A percentile compares a stretch with the other conserved stretches of the same genome.
phyloP scores from a whole-genome alignment of 2,113 vertebrate genomes.

The Centropus unirufus region DNA sequence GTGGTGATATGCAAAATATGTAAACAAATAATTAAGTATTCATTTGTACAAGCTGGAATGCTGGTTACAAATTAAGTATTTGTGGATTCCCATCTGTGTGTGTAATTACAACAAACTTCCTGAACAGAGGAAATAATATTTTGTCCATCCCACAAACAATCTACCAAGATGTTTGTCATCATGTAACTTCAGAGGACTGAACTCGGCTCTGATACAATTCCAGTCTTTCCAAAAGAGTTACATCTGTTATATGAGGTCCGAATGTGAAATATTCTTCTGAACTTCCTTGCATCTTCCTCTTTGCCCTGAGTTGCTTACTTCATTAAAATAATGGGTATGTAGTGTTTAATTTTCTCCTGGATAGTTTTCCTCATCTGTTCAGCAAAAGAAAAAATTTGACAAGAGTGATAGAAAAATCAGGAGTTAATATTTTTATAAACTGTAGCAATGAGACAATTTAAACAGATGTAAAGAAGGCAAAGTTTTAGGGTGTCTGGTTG shows the following conservation, averaged over 20 bases:
- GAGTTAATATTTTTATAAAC: neutral
- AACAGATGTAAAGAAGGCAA: neutral
- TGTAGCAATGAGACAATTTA: neutral
- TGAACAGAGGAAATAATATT: neutral
- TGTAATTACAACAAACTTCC: neutral
- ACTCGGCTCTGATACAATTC: neutral
- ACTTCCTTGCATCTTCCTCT: neutral
- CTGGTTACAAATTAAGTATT: constrained; percentile 10
- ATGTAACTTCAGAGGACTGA: neutral
- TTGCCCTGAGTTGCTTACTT: neutral
- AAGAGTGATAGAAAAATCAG: neutral
- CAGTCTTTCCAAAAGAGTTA: neutral
- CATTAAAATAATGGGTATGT: neutral
- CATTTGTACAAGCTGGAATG: constrained; percentile 5
- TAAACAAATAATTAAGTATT: constrained; percentile 23
- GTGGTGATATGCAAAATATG: neutral
- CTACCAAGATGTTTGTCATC: neutral
- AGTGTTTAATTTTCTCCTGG: neutral
- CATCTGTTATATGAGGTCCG: neutral
- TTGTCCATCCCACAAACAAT: neutral
- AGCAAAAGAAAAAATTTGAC: neutral
- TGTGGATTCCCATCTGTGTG: constrained; percentile 5
- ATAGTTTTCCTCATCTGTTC: neutral
- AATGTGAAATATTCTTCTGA: neutral
- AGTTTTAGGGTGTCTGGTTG: neutral